Conservation (phyloP, 2,113 vertebrate genomes). For the Laticauda laticaudata region DNA sequence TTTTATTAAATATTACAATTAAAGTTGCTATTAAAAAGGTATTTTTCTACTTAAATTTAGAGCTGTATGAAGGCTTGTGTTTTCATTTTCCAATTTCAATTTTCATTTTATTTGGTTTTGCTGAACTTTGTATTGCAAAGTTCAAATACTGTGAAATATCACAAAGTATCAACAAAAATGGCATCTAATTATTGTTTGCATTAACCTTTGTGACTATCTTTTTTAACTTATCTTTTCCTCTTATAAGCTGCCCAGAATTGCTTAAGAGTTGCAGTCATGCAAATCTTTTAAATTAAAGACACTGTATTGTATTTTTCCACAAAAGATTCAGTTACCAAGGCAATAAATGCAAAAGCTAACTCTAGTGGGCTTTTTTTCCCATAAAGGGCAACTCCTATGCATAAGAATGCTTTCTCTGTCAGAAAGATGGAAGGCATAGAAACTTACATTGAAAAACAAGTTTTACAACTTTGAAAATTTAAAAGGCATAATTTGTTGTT, state of each 20-base stretch:
- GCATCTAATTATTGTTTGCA: slow-evolving; percentile 38
- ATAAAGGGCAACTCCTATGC: slow-evolving; percentile 23
- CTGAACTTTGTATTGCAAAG: not conserved
- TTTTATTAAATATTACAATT: not conserved
- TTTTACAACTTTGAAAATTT: slow-evolving; percentile 12
- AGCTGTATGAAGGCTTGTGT: not conserved
- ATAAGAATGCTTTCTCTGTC: slow-evolving; percentile 11
- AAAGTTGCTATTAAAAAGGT: not conserved
- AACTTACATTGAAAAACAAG: not conserved
- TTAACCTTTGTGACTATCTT: slow-evolving; percentile 43
- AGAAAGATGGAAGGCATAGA: slow-evolving; percentile 18
- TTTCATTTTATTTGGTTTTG: not conserved
- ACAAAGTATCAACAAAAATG: slow-evolving; percentile 32
- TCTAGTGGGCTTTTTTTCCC: slow-evolving; percentile 2
- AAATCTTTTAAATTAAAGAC: not conserved
- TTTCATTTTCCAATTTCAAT: not conserved
- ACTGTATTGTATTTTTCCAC: slow-evolving; percentile 42
- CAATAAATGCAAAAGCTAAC: slow-evolving; percentile 51
- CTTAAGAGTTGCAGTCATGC: not conserved
- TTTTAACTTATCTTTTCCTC: not conserved
- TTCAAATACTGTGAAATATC: slow-evolving; percentile 39
- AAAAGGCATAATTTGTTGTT: not conserved
- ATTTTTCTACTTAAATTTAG: slow-evolving; percentile 4
- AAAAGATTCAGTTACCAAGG: slow-evolving; percentile 53
- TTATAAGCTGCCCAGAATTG: not conserved